These are phyloP conservation scores for Thera britannica DNA, from an alignment of 2,888 invertebrate genomes.

Conservation along the genomic window DNA sequence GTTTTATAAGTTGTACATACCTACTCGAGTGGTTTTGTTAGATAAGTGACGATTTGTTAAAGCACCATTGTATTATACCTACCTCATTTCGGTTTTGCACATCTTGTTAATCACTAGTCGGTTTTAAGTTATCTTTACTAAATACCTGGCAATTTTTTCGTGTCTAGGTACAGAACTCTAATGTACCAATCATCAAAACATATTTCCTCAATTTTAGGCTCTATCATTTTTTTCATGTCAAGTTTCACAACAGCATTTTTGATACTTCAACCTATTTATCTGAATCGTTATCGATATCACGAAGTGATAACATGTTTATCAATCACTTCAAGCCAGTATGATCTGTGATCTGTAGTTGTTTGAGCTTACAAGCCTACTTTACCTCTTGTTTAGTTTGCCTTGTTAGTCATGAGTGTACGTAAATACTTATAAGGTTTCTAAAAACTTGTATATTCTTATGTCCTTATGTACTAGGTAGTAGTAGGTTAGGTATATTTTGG, in stretches of 20 bases:
- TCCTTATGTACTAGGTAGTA: neutral
- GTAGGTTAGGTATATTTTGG: neutral
- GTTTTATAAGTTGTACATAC: too few species aligned
- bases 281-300: slow-evolving; percentile 30
- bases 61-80: too few species aligned
- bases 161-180: too few species aligned
- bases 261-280: slow-evolving; percentile 33
- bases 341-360: slow-evolving; percentile 32
- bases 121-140: too few species aligned
- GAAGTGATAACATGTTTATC: slow-evolving; percentile 24
- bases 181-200: too few species aligned
- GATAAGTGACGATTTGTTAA: too few species aligned
- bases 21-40: too few species aligned
- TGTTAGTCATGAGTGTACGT: neutral
- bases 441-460: neutral
- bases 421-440: neutral
- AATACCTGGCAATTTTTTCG: too few species aligned
- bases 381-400: slow-evolving; percentile 24
- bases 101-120: too few species aligned
- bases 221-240: slow-evolving; percentile 6
- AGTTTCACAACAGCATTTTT: slow-evolving; percentile 12
- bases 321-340: slow-evolving; percentile 26
- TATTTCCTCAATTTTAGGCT: neutral
- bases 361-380: slow-evolving; percentile 19
- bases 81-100: too few species aligned